phyloP scores from a whole-genome alignment of 2,888 invertebrate genomes.

The Sinodicranocentrus sp. region DNA sequence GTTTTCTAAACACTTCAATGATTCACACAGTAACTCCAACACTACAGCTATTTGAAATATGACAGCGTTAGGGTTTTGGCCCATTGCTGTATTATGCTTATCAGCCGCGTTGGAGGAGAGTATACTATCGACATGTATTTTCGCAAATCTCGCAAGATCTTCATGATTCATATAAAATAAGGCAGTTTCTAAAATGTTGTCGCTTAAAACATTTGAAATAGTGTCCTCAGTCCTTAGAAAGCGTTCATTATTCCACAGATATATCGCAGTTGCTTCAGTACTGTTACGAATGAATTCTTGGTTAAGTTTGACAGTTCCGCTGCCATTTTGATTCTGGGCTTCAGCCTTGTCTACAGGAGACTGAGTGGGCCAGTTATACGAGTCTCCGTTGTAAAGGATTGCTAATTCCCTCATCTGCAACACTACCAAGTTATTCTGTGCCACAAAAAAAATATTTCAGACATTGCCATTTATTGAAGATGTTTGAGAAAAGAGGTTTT shows the following conservation, averaged over 20 bases:
- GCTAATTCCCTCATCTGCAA: no score
- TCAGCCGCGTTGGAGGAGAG: not conserved
- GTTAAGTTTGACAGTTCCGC: no score
- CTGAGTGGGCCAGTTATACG: no score
- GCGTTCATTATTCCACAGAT: slow-evolving; percentile 62
- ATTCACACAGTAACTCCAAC: slow-evolving; percentile 62
- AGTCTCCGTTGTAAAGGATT: no score
- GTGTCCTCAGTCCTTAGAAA: not conserved
- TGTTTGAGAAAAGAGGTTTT: no score
- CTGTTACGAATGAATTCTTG: no score
- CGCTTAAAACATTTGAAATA: not conserved
- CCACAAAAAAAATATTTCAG: no score
- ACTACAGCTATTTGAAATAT: slow-evolving; percentile 68
- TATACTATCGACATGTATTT: slow-evolving; percentile 23
- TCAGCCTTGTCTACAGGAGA: no score
- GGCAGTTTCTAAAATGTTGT: slow-evolving; percentile 40
- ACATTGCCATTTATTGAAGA: no score
- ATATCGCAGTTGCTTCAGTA: slow-evolving; percentile 47
- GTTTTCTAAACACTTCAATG: slow-evolving; percentile 67
- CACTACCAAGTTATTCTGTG: no score
- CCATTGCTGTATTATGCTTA: slow-evolving; percentile 15
- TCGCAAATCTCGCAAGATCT: slow-evolving; percentile 45
- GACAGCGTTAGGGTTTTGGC: slow-evolving; percentile 30
- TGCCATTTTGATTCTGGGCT: no score
- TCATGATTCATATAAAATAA: slow-evolving; percentile 31